Evolutionary conservation across 2,888 invertebrate species (phyloP).

Genomic region (Podotricha telesiphe): DNA sequence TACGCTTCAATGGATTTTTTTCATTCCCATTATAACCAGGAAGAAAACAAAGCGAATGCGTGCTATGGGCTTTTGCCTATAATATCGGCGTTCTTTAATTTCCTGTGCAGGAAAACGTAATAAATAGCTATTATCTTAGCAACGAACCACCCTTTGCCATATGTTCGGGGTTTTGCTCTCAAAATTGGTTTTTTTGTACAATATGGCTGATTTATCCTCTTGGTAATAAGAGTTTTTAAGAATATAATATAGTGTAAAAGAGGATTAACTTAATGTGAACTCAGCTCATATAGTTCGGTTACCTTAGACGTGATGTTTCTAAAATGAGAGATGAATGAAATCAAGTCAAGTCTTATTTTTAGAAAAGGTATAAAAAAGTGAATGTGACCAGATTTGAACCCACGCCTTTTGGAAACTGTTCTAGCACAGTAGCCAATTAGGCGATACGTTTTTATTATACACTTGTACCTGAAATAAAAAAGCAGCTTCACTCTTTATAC

Average conservation of each 20-base stretch:
- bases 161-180: conserved; percentile 23
- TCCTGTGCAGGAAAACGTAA: conserved; percentile 41
- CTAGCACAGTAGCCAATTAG: no score
- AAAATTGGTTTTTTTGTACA: conserved; percentile 16
- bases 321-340: no score
- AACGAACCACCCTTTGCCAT: conserved; percentile 28
- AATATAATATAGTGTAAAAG: background rate
- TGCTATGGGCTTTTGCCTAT: conserved; percentile 29
- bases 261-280: background rate
- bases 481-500: no score
- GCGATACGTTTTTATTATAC: no score
- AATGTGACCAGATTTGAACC: no score
- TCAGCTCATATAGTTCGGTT: no score
- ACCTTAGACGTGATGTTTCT: no score
- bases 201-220: background rate
- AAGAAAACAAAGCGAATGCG: conserved; percentile 33
- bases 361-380: no score
- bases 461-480: no score
- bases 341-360: no score
- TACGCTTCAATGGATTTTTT: background rate
- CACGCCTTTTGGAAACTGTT: no score
- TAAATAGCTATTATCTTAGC: conserved; percentile 40
- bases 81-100: conserved; percentile 41
- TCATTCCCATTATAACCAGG: conserved; percentile 14
- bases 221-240: background rate